Base-by-base conservation (phyloP, 2,113 vertebrate species). In the Hypocryptadius cinnamomeus region DNA sequence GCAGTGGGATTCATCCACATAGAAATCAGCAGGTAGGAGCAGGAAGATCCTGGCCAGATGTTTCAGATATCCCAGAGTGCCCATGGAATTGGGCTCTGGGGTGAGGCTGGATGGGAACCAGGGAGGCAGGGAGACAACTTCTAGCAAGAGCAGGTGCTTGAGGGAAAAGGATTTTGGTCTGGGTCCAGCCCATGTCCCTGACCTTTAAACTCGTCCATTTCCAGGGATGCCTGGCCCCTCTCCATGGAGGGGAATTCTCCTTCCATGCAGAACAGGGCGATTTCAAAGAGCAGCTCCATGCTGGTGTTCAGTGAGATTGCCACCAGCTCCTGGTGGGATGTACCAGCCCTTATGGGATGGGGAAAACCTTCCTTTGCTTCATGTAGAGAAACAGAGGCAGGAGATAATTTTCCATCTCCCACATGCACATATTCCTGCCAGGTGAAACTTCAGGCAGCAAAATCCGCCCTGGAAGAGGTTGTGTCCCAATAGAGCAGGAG, bases 121-220 rank as follows among this genome's bases (percentile, higher is more conserved):
- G 20, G 11, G 22, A 93, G 27, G 17, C 59, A 70, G 77, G 9
- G 40, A 59, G 4, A 35, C 18, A 53, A 78, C 33, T 82, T 90
- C 56, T 59, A 81, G 39, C 50, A 92, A 70, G 56, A 94, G 35
- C 64, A 88, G 80, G 65, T 91, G 56, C 22, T 68, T 70, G 60
- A 78, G 33, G 61, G 51, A 80, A 73, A 86, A 50, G 23, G 40
- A 54, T 66, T 73, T 80, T 35, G 47, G 48, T 33, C 68, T 70
- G 59, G 37, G 61, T 83, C 42, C 68, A 81, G 2, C 54, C 50
- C 86, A 45, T 5, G 42, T 30, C 47, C 56, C 65, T 79, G 91
- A 56, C 82, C 74, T 94, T 95, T 93, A 87, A 92, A 71, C 17
- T 19, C 37, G 13, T 12, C 35, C 91, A 68, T 90, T 92, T 72